Percentiles rank a stretch among this genome's conserved stretches.
Conservation (phyloP, 92 coral and sea anemone species). For the Palythoa grandis region DNA sequence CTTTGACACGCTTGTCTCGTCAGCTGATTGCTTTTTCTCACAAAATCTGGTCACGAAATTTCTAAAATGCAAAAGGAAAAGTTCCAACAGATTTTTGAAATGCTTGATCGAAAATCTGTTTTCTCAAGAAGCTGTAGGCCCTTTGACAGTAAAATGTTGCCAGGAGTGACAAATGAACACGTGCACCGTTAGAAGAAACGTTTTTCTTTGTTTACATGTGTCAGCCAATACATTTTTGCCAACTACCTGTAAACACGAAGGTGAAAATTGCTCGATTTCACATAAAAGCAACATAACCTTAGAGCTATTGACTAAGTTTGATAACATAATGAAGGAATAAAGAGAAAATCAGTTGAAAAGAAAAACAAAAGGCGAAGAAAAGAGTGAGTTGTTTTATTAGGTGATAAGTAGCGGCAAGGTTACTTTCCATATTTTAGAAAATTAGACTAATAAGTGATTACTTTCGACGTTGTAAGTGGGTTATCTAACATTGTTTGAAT, state of each 20-base stretch:
- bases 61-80: background rate
- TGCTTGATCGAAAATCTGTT: background rate
- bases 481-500: no score
- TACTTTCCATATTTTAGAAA: no score
- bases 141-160: background rate
- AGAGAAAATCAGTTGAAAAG: background rate
- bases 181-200: slow-evolving; percentile 26
- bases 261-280: background rate
- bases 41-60: slow-evolving; percentile 31
- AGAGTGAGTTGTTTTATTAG: no score
- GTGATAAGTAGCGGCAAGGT: no score
- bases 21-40: slow-evolving; percentile 22
- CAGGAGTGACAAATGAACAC: slow-evolving; percentile 4
- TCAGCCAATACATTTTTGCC: slow-evolving; percentile 6
- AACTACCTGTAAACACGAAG: slow-evolving; percentile 29
- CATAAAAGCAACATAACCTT: background rate
- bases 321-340: background rate
- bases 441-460: no score
- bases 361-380: background rate
- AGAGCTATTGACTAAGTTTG: background rate
- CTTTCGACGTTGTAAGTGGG: no score
- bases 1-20: slow-evolving; percentile 9
- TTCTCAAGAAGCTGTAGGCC: background rate
- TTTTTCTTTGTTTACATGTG: slow-evolving; percentile 24
- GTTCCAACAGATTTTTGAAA: background rate